Evolutionary conservation across 2,888 invertebrate species (phyloP).

Genomic region (Tetragonula carbonaria): DNA sequence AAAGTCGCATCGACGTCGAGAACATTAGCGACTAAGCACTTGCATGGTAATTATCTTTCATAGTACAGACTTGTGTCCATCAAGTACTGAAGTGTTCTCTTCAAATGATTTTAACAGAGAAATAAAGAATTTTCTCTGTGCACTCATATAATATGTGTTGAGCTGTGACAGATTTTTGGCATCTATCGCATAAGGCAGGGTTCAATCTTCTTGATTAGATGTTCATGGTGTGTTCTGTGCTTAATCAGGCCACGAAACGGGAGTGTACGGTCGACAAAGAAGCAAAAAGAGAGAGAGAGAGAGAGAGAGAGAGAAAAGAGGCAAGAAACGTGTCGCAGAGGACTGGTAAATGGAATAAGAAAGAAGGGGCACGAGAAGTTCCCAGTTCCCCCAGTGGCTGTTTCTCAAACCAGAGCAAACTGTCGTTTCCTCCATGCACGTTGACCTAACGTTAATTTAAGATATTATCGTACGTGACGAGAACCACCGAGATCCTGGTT

Average conservation of each 20-base stretch:
- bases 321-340: background rate
- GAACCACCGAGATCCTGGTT: background rate
- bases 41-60: no score
- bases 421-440: background rate
- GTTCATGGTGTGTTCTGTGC: background rate
- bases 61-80: no score
- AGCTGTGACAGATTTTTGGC: no score
- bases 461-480: slow-evolving; percentile 25
- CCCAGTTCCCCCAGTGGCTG: background rate
- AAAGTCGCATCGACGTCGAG: no score
- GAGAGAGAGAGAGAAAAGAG: background rate
- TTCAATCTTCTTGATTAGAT: no score
- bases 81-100: no score
- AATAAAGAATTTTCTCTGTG: no score
- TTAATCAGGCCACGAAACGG: slow-evolving; percentile 59
- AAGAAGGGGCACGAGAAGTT: background rate
- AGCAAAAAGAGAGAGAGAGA: no score
- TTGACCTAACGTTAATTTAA: slow-evolving; percentile 32
- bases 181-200: no score
- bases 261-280: slow-evolving; percentile 27
- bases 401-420: slow-evolving; percentile 16
- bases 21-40: no score
- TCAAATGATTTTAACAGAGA: no score
- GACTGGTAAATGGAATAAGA: slow-evolving; percentile 15
- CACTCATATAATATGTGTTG: no score